Evolutionary conservation across 2,113 vertebrate genomes (phyloP).

Genomic region (Melospiza melodia): DNA sequence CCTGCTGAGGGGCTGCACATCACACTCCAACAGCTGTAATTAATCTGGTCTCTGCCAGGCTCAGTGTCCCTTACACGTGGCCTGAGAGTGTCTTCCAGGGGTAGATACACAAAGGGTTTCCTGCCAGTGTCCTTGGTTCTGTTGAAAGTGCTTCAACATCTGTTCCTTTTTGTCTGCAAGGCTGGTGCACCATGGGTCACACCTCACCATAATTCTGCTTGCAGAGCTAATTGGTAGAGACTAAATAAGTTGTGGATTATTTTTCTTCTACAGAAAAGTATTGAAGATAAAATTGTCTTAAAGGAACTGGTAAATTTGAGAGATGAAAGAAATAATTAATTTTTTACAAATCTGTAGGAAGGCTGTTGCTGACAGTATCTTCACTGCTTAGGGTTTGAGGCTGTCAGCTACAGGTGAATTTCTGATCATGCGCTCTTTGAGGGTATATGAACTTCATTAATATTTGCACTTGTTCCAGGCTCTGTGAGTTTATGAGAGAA

Average conservation of each 20-base stretch:
- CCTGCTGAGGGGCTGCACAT: background rate
- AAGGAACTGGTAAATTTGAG: background rate
- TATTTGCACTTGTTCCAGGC: background rate
- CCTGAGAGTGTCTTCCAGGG: background rate
- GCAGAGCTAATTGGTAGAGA: background rate
- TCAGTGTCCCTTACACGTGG: background rate
- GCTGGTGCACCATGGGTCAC: no score
- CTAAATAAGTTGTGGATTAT: background rate
- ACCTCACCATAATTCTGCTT: background rate
- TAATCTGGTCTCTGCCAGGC: background rate
- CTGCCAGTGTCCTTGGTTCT: background rate
- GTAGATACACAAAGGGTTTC: rapidly evolving
- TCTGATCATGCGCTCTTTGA: background rate
- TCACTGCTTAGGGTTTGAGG: background rate
- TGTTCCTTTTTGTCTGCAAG: background rate
- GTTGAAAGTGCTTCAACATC: background rate
- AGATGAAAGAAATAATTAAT: background rate
- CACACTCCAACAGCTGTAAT: background rate
- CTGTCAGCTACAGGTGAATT: background rate
- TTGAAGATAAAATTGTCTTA: background rate
- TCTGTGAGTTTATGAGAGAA: background rate
- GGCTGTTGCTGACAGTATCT: background rate
- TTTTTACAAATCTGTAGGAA: background rate
- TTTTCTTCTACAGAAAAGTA: background rate
- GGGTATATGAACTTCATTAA: background rate